phyloP scores from a whole-genome alignment of 2,888 invertebrate species.

The Amblyjoppa proteus region DNA sequence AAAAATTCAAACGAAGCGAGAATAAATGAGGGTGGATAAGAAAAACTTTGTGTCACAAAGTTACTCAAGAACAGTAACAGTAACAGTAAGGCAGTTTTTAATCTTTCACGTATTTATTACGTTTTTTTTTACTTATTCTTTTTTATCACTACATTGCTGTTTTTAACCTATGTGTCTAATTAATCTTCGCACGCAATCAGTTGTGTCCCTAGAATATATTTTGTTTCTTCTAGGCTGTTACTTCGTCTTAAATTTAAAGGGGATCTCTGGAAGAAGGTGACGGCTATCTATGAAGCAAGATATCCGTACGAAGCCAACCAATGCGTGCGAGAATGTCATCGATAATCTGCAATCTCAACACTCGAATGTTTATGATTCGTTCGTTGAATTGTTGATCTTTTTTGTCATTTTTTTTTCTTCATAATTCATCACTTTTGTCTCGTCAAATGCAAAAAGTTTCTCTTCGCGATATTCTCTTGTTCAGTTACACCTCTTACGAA shows the following conservation, averaged over 20 bases:
- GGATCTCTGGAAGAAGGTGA: constrained; percentile 40
- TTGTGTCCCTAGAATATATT: constrained; percentile 15
- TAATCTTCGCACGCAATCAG: constrained; percentile 33
- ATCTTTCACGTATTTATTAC: constrained; percentile 1
- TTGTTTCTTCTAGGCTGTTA: background rate
- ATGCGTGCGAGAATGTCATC: constrained; percentile 33
- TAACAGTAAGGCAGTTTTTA: background rate
- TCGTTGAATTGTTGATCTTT: background rate
- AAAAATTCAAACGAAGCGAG: background rate
- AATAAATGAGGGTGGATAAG: background rate
- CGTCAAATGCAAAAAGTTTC: constrained; percentile 42
- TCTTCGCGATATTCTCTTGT: constrained; percentile 24
- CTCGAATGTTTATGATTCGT: constrained; percentile 16
- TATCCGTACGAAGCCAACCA: constrained; percentile 30
- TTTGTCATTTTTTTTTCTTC: background rate
- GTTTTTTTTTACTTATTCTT: constrained; percentile 7
- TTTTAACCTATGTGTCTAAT: constrained; percentile 3
- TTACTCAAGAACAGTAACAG: no score
- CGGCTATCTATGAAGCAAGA: constrained; percentile 7
- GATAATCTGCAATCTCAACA: constrained; percentile 31
- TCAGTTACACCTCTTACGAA: background rate
- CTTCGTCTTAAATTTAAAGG: constrained; percentile 24
- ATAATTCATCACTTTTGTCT: background rate
- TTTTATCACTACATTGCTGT: constrained; percentile 18
- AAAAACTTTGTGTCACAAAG: background rate